Conservation (phyloP, 1,140 invertebrate genomes). For the Cydia fagiglandana region DNA sequence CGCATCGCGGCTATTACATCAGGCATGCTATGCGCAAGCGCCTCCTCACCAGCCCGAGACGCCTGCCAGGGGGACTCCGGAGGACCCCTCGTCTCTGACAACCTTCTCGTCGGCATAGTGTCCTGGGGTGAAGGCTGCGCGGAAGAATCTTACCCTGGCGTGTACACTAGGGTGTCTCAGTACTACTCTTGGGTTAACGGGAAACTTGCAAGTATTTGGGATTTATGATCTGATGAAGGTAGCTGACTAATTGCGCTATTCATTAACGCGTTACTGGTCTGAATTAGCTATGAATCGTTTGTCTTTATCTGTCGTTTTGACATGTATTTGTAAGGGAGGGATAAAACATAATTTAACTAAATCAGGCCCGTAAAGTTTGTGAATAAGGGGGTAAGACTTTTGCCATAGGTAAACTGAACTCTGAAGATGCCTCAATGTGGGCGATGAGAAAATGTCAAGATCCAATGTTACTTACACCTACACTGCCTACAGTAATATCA, state of each 20-base stretch:
- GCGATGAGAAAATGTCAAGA: no score
- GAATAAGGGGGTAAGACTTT: no score
- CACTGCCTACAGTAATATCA: no score
- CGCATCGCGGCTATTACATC: conserved; percentile 52
- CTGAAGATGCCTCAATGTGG: not conserved
- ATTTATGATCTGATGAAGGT: not conserved
- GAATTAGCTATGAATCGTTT: no score
- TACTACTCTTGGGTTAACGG: conserved; percentile 61
- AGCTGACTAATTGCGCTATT: no score
- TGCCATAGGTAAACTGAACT: not conserved
- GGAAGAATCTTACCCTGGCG: conserved; percentile 84
- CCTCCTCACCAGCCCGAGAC: conserved; percentile 68
- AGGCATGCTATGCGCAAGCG: conserved; percentile 71
- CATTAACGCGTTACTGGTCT: no score
- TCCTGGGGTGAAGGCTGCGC: conserved; percentile 88
- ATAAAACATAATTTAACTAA: no score
- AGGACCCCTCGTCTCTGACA: conserved; percentile 80
- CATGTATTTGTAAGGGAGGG: no score
- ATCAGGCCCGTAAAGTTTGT: no score
- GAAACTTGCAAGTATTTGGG: not conserved
- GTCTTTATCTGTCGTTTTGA: no score
- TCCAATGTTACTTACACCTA: no score
- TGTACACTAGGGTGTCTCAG: conserved; percentile 86
- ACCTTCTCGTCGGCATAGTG: conserved; percentile 81
- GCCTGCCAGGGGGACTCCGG: conserved; percentile 85